Conservation (phyloP, 2,888 invertebrate species). For the Octonoba sinensis region DNA sequence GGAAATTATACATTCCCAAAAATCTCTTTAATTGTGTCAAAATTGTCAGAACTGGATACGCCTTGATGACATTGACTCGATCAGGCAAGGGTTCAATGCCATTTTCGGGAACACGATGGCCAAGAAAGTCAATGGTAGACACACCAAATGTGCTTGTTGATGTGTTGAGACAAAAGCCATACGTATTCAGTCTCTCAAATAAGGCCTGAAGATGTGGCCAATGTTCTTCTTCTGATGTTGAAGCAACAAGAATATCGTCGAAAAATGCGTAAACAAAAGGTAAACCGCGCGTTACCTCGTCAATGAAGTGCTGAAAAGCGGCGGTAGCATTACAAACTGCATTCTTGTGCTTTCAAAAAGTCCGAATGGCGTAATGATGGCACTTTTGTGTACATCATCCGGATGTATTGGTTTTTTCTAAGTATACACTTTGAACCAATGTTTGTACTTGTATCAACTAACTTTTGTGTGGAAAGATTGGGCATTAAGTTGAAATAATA, state of each 20-base stretch:
- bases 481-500: too few relatives aligned
- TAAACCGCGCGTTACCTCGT: neutral
- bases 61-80: neutral
- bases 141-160: neutral
- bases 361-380: too few relatives aligned
- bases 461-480: too few relatives aligned
- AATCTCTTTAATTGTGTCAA: neutral
- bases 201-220: neutral
- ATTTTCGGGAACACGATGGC: neutral
- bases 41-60: neutral
- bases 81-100: neutral
- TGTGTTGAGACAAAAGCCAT: neutral
- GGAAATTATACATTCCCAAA: neutral
- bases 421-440: too few relatives aligned
- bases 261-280: constrained; percentile 4
- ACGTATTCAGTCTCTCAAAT: neutral
- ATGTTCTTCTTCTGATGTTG: neutral
- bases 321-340: too few relatives aligned
- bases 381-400: too few relatives aligned
- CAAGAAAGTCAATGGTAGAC: neutral
- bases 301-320: too few relatives aligned
- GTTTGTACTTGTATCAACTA: too few relatives aligned
- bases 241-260: constrained; percentile 1
- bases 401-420: too few relatives aligned
- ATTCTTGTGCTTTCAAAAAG: too few relatives aligned